Evolutionary conservation across 2,113 vertebrate genomes (phyloP).

Genomic region (Chaetops frenatus): DNA sequence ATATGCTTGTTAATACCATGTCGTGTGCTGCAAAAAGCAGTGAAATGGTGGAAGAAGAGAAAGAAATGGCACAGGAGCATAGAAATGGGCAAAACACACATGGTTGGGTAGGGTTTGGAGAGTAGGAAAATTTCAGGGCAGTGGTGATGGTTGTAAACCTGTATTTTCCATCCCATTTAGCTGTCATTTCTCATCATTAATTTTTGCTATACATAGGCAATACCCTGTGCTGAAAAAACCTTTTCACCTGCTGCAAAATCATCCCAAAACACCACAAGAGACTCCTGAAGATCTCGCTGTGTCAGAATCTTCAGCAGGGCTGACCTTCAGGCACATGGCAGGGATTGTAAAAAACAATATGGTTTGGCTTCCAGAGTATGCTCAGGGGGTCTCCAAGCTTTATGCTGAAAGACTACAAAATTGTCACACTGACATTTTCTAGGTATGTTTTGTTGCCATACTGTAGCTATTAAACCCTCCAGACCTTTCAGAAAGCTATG

Average conservation of each 20-base stretch:
- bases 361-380: neutral
- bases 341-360: neutral
- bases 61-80: neutral
- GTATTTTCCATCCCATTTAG: neutral
- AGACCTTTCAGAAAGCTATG: neutral
- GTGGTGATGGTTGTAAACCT: neutral
- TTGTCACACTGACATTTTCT: neutral
- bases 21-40: neutral
- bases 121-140: neutral
- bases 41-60: neutral
- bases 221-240: neutral
- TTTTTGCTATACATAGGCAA: neutral
- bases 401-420: neutral
- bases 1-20: neutral
- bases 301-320: neutral
- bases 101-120: neutral
- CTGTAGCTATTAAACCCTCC: neutral
- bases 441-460: neutral
- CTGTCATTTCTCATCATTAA: neutral
- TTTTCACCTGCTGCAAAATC: neutral
- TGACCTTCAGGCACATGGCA: neutral
- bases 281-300: neutral
- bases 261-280: neutral
- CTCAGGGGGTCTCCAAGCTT: neutral
- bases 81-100: neutral